Evolutionary conservation across 2,113 vertebrate species (phyloP).

Genomic region (Piprites chloris): DNA sequence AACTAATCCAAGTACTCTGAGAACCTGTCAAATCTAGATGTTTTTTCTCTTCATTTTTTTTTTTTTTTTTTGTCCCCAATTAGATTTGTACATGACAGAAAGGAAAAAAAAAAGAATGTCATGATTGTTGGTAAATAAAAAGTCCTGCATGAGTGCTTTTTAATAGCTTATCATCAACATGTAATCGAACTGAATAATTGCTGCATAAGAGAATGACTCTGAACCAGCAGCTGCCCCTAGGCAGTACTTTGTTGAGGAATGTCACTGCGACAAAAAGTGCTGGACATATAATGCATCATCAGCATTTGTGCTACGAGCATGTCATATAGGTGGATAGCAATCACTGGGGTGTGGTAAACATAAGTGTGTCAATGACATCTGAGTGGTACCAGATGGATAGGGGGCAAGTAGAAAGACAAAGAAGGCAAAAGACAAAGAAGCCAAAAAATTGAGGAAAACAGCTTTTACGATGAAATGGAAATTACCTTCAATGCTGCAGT

Average conservation of each 20-base stretch:
- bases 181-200: conserved; percentile 68
- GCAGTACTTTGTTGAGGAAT: conserved; percentile 51
- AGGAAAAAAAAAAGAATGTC: neutral
- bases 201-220: conserved; percentile 27
- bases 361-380: conserved; percentile 61
- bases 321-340: conserved; percentile 58
- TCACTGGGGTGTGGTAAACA: conserved; percentile 53
- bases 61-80: neutral
- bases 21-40: neutral
- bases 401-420: conserved; percentile 59
- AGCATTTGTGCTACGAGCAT: conserved; percentile 33
- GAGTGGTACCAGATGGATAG: conserved; percentile 66
- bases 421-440: conserved; percentile 60
- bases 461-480: conserved; percentile 74
- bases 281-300: conserved; percentile 51
- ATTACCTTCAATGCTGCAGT: conserved; percentile 76
- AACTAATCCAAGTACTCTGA: neutral
- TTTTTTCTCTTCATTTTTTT: neutral
- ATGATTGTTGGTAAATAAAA: conserved; percentile 66
- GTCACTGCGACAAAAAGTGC: conserved; percentile 57
- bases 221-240: conserved; percentile 33
- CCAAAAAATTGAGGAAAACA: conserved; percentile 68
- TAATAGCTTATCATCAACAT: conserved; percentile 62
- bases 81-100: conserved; percentile 20
- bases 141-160: conserved; percentile 53